Evolutionary conservation across 1,140 invertebrate species (phyloP).

Genomic region (Drosophila orena): DNA sequence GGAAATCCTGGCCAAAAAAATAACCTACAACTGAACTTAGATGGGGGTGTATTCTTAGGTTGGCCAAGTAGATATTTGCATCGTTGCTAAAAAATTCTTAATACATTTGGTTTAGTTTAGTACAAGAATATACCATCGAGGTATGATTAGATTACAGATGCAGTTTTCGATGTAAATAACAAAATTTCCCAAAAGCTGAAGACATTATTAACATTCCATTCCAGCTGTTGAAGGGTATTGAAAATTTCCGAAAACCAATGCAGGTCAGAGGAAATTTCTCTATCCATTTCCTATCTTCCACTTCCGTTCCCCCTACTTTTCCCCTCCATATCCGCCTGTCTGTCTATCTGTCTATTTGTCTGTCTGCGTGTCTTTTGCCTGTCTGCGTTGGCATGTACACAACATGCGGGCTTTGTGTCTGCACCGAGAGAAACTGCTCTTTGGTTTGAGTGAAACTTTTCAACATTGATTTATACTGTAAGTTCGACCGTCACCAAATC

Average conservation of each 20-base stretch:
- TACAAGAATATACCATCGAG: too few species aligned
- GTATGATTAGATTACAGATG: too few species aligned
- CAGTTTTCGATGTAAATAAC: too few species aligned
- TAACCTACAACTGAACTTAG: background rate
- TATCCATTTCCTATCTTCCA: constrained; percentile 7
- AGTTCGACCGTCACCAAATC: too few species aligned
- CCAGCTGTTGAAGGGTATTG: background rate
- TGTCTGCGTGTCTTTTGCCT: constrained; percentile 19
- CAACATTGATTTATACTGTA: too few species aligned
- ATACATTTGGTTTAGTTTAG: too few species aligned
- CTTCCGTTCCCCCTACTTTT: background rate
- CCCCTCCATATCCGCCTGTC: constrained; percentile 9
- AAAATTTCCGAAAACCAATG: constrained; percentile 18
- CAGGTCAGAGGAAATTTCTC: background rate
- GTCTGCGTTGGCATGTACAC: constrained; percentile 24
- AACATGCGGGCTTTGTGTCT: constrained; percentile 43
- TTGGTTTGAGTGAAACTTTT: too few species aligned
- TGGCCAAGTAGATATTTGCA: too few species aligned
- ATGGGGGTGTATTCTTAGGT: background rate
- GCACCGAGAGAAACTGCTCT: background rate
- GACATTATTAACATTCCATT: too few species aligned
- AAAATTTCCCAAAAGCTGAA: too few species aligned
- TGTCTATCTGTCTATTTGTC: constrained; percentile 23
- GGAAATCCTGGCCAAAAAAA: constrained; percentile 11
- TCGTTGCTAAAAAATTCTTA: too few species aligned